Evolutionary conservation across 2,797 vertebrate genomes (phyloP).

Genomic region (Molothrus aeneus): DNA sequence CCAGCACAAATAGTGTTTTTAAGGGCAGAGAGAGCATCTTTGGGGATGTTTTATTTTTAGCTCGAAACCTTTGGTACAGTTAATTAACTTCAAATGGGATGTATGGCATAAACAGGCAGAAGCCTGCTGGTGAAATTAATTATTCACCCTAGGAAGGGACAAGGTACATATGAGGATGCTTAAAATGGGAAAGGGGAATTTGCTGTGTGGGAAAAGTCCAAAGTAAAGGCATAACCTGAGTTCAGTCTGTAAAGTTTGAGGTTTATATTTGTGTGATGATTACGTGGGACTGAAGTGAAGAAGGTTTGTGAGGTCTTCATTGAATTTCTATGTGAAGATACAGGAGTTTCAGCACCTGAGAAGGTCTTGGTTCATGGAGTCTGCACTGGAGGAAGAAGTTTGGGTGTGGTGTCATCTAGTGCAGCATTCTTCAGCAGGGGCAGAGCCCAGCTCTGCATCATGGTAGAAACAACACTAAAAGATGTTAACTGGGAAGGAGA

Average conservation of each 20-base stretch:
- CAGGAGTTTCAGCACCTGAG: not conserved
- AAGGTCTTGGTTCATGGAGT: not conserved
- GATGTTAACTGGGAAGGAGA: not conserved
- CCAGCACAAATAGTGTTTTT: slow-evolving; percentile 28
- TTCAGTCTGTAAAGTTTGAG: rapidly evolving
- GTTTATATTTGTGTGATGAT: not conserved
- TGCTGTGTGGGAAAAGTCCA: not conserved
- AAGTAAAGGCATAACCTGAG: not conserved
- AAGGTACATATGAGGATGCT: not conserved
- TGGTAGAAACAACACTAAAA: not conserved
- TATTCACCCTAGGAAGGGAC: slow-evolving; percentile 43
- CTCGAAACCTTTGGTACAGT: not conserved
- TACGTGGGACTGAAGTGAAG: not conserved
- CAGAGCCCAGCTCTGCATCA: not conserved
- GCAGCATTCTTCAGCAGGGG: not conserved
- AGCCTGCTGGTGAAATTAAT: slow-evolving; percentile 53
- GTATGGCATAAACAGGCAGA: slow-evolving; percentile 16
- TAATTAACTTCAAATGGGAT: slow-evolving; percentile 43
- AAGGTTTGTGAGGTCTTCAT: not conserved
- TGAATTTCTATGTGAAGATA: not conserved
- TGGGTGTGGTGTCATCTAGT: not conserved
- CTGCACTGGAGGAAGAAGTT: not conserved
- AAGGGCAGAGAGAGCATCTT: slow-evolving; percentile 22
- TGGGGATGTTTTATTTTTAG: slow-evolving; percentile 41
- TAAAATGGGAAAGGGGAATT: not conserved